These are phyloP conservation scores for Limnephilus auricula DNA, from an alignment of 2,888 invertebrate genomes.

Conservation along the genomic window DNA sequence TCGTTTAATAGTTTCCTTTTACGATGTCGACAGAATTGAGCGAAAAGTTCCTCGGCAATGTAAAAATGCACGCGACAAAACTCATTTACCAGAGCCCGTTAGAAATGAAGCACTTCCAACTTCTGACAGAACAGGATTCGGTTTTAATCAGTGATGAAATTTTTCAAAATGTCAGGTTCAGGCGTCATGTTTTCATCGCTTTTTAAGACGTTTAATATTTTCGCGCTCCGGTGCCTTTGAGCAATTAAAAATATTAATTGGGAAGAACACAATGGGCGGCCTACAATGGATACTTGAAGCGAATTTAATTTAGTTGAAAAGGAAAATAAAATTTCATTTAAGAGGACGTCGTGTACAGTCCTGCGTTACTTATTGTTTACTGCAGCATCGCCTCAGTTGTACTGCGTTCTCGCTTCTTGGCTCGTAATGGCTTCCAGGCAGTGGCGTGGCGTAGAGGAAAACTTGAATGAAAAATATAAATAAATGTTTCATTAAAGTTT, in stretches of 20 bases:
- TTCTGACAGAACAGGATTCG: not conserved
- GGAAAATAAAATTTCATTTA: slow-evolving; percentile 6
- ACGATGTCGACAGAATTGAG: not conserved
- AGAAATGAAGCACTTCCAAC: not conserved
- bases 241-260: slow-evolving; percentile 43
- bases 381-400: not conserved
- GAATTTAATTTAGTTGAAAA: slow-evolving; percentile 35
- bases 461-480: not conserved
- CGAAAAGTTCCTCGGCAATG: not conserved
- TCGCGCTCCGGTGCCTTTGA: slow-evolving; percentile 13
- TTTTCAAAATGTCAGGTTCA: not conserved
- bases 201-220: slow-evolving; percentile 23
- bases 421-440: not conserved
- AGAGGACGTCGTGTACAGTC: slow-evolving; percentile 16
- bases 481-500: not conserved
- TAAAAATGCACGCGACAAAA: not conserved
- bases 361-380: not conserved
- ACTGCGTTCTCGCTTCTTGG: not conserved
- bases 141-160: not conserved
- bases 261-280: slow-evolving; percentile 12
- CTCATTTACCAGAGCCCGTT: not conserved
- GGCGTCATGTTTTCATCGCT: not conserved
- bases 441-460: not conserved
- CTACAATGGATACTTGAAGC: slow-evolving; percentile 21
- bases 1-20: not conserved